These are phyloP conservation scores for Entelurus aequoreus DNA, from an alignment of 2,113 vertebrate species.

Conservation along the genomic window DNA sequence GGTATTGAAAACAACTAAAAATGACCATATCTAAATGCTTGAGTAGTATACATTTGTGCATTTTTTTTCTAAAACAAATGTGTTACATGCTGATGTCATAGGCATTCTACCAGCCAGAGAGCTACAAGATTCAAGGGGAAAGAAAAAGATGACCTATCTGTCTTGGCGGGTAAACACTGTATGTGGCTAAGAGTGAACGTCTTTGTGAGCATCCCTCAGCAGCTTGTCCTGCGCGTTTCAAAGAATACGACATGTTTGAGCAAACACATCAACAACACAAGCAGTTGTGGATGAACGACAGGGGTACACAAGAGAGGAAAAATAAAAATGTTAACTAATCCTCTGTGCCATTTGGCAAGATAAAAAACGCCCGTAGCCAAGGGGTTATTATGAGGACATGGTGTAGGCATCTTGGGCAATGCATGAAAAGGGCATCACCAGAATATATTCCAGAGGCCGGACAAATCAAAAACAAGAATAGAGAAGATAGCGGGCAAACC, in stretches of 20 bases:
- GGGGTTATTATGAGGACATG: slow-evolving; percentile 15
- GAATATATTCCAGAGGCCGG: slow-evolving; percentile 40
- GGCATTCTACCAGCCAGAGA: slow-evolving; percentile 39
- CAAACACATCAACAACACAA: slow-evolving; percentile 16
- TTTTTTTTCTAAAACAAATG: slow-evolving; percentile 34
- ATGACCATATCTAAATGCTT: slow-evolving; percentile 28
- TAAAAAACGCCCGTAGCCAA: slow-evolving; percentile 43
- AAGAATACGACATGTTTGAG: slow-evolving; percentile 14
- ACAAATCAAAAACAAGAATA: slow-evolving; percentile 50
- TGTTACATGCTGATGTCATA: slow-evolving; percentile 40
- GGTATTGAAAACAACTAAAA: too few species aligned
- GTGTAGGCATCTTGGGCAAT: slow-evolving; percentile 26
- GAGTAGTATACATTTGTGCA: slow-evolving; percentile 30
- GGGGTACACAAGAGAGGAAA: background rate
- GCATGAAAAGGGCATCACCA: slow-evolving; percentile 48
- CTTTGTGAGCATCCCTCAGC: slow-evolving; percentile 22
- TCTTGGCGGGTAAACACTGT: slow-evolving; percentile 48
- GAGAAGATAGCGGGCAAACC: slow-evolving; percentile 26
- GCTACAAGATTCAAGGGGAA: slow-evolving; percentile 51
- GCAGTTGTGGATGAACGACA: slow-evolving; percentile 17
- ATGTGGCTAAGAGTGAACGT: slow-evolving; percentile 22
- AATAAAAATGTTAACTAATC: slow-evolving; percentile 38
- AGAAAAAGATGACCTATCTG: slow-evolving; percentile 42
- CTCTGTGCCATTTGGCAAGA: slow-evolving; percentile 28
- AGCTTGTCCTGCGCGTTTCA: slow-evolving; percentile 38